Base-by-base conservation (phyloP, 1,140 invertebrate genomes). In the Cephus cinctus region DNA sequence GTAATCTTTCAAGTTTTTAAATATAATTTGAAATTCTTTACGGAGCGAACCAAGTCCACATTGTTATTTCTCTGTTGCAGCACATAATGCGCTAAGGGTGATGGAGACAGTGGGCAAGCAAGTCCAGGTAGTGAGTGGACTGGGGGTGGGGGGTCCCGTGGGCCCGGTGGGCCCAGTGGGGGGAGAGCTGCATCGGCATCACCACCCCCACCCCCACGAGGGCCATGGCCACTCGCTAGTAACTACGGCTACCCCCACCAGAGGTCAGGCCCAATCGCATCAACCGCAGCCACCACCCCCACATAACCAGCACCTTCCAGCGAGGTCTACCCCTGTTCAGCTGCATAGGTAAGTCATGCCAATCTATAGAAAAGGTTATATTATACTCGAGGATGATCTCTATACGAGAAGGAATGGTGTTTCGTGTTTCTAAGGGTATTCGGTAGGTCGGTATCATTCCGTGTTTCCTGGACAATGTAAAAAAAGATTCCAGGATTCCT, bases 91-190 rank as follows among this genome's bases (percentile, higher is more conserved):
- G 65, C 65, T 67, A 73, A 61, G 63, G 68, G 70, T 70, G 65
- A 75, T 73, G 70, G 72, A 75, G 70, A 73, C 70, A 65, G 72
- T 73, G 67, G 68, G 72, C 64, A 73, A 75, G 60, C 68, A 69
- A 71, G 70, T 73, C 71, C 72, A 73, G 59, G 70, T 75, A 57
- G 72, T 75, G 63, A 71, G 69, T 64, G 72, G 69, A 67, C 62
- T 73, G 60, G 71, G 69, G 59, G 71, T 72, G 56, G 71, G 69
- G 56, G 72, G 72, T 64, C 68, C 72, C 44, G 72, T 73, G 57
- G 69, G 69, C 38, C 67, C 69, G 27, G 64, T 66, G 43, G 64
- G 63, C 43, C 61, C 61, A 54, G 63, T 64, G 39, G 66, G 67
- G 48, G 59, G 52, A 64, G 71, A 73, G 65, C 59, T 75, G 58